Percentiles rank a stretch among this genome's conserved stretches.
Evolutionary conservation across 1,140 invertebrate genomes (phyloP).

Genomic region (Aleiodes sp.): DNA sequence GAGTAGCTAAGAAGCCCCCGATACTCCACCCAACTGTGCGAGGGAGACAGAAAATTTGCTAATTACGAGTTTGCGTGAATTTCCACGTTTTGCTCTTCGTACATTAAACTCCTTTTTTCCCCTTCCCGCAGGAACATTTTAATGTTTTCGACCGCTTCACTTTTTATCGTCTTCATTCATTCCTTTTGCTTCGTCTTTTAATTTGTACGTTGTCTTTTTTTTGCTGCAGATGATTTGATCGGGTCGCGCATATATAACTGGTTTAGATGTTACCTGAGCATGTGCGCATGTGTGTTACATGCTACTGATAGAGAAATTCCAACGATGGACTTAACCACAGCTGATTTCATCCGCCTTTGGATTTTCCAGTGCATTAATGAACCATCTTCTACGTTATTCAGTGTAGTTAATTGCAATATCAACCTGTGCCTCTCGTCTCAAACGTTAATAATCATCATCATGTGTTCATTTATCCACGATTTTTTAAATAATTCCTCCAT

Average conservation of each 20-base stretch:
- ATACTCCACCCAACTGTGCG: too few species aligned
- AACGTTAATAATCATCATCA: neutral
- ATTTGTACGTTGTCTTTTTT: slow-evolving; percentile 22
- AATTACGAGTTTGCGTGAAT: slow-evolving; percentile 32
- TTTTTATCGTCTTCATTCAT: too few species aligned
- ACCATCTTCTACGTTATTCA: neutral
- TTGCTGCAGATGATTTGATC: slow-evolving; percentile 19
- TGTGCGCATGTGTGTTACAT: slow-evolving; percentile 8
- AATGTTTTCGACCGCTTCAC: too few species aligned
- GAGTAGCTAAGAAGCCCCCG: slow-evolving; percentile 43
- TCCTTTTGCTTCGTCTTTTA: too few species aligned
- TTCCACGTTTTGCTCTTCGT: slow-evolving; percentile 1
- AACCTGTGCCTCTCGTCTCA: neutral
- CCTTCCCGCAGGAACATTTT: too few species aligned
- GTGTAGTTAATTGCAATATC: slow-evolving; percentile 1
- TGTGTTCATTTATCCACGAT: neutral
- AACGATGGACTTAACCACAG: slow-evolving; percentile 27
- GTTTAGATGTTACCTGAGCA: slow-evolving; percentile 33
- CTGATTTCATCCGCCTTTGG: slow-evolving; percentile 6
- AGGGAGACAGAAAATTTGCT: neutral
- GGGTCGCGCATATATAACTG: slow-evolving; percentile 21
- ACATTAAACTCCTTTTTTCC: too few species aligned
- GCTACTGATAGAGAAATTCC: slow-evolving; percentile 42
- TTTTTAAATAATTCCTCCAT: too few species aligned
- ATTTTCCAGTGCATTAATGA: neutral